These are phyloP conservation scores for Cygnus atratus DNA, from an alignment of 2,113 vertebrate species.

Conservation along the genomic window DNA sequence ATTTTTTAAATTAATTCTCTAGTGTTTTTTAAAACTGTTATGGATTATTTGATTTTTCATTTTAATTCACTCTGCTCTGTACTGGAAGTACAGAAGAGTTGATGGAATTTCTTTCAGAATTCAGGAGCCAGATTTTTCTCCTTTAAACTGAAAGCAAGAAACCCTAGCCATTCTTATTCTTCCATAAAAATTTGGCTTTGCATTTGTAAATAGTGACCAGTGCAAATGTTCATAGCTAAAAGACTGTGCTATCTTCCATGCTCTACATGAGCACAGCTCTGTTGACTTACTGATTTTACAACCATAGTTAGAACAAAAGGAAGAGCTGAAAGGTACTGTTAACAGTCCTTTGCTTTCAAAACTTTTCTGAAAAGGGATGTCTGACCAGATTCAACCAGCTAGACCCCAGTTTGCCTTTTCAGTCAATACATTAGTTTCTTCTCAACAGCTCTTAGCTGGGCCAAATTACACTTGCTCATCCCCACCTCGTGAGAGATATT, in stretches of 20 bases:
- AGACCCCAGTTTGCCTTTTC: not conserved
- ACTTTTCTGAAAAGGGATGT: not conserved
- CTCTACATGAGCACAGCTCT: not conserved
- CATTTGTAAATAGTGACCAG: not conserved
- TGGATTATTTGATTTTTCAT: not conserved
- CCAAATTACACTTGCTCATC: not conserved
- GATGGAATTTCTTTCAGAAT: not conserved
- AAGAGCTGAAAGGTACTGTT: not conserved
- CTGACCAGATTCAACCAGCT: not conserved
- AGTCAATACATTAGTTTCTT: not conserved
- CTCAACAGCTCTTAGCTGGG: not conserved
- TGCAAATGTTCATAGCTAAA: not conserved
- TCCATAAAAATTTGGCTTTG: not conserved
- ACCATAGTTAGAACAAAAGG: not conserved
- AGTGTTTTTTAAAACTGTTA: not conserved
- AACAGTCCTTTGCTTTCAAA: not conserved
- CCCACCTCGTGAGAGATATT: fast-evolving
- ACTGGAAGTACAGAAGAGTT: not conserved
- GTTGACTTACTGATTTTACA: not conserved
- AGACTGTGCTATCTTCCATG: fast-evolving
- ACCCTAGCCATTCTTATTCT: not conserved
- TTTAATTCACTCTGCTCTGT: not conserved
- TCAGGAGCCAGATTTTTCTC: not conserved
- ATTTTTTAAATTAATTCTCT: not conserved
- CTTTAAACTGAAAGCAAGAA: not conserved